These are phyloP conservation scores for Agrilus biguttatus DNA, from an alignment of 2,888 invertebrate species.

Conservation along the genomic window DNA sequence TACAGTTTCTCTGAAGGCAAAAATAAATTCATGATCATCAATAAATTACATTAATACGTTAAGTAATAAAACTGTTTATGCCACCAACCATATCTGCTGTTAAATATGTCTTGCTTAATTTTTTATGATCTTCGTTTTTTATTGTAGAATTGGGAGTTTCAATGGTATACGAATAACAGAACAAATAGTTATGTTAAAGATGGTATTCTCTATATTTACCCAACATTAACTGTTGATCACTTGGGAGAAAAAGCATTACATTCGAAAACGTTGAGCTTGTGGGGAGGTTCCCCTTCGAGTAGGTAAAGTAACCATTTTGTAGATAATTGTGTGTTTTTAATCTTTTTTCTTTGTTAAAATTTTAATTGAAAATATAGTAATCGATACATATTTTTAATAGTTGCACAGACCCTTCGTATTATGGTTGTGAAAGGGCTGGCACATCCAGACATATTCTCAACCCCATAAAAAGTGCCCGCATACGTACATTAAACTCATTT, in stretches of 20 bases:
- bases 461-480: conserved; percentile 50
- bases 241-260: conserved; percentile 38
- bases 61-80: too few relatives aligned
- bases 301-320: conserved; percentile 29
- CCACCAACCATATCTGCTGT: too few relatives aligned
- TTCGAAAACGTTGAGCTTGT: conserved; percentile 38
- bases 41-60: too few relatives aligned
- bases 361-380: too few relatives aligned
- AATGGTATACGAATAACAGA: conserved; percentile 54
- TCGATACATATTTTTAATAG: conserved; percentile 26
- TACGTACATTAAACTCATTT: conserved; percentile 47
- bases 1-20: too few relatives aligned
- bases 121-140: conserved; percentile 1
- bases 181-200: conserved; percentile 45
- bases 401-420: conserved; percentile 41
- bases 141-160: conserved; percentile 54
- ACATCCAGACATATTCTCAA: conserved; percentile 38
- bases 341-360: neutral
- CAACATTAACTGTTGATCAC: conserved; percentile 42
- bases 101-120: too few relatives aligned
- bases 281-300: conserved; percentile 47
- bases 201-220: conserved; percentile 45
- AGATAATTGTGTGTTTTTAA: too few relatives aligned
- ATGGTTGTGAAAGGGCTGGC: conserved; percentile 44
- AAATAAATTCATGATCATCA: too few relatives aligned